Conservation (phyloP, 2,113 vertebrate species). For the Tragulus kanchil region DNA sequence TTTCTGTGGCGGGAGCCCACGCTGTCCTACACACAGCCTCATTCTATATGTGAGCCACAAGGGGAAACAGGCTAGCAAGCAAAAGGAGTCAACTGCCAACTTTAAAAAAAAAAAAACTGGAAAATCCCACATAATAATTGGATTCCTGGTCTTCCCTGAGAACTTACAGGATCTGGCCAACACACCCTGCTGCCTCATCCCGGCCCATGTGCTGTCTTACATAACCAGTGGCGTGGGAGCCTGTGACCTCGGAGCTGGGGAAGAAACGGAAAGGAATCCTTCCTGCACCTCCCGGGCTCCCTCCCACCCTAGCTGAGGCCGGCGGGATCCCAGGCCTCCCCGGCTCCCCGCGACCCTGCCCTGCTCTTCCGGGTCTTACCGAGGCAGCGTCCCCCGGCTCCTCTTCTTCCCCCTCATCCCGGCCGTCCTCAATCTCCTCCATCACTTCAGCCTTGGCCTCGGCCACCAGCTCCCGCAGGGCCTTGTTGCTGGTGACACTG, state of each 20-base stretch:
- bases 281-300: too few relatives aligned
- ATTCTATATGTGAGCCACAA: background rate
- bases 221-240: accelerated
- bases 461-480: slow-evolving; percentile 95
- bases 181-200: background rate
- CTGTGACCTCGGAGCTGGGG: background rate
- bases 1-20: background rate
- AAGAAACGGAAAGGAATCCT: background rate
- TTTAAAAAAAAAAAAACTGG: background rate
- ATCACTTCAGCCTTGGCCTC: slow-evolving; percentile 98
- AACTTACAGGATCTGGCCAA: background rate
- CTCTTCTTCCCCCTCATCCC: slow-evolving; percentile 89
- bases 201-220: accelerated
- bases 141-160: background rate
- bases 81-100: background rate
- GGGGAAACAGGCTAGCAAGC: background rate
- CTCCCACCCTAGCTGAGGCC: background rate
- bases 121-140: background rate
- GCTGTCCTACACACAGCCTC: background rate
- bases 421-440: slow-evolving; percentile 89
- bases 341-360: accelerated
- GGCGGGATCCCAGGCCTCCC: background rate
- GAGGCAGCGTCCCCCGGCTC: slow-evolving; percentile 78
- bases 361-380: slow-evolving; percentile 79
- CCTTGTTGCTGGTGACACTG: slow-evolving; percentile 91